phyloP scores from a whole-genome alignment of 2,888 invertebrate species.

The Petrophora chlorosata region DNA sequence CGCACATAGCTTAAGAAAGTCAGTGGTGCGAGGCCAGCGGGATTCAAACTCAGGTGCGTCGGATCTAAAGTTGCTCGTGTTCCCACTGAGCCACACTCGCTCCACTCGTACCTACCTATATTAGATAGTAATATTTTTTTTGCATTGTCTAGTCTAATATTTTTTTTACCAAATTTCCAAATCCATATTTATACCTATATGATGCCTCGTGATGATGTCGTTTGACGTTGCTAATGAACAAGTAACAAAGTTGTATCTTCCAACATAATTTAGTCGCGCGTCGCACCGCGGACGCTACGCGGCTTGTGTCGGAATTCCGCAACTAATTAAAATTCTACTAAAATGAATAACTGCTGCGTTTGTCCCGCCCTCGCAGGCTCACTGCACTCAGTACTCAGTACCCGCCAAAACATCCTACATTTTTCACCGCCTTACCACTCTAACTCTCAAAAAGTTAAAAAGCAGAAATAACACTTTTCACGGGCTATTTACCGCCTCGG shows the following conservation, averaged over 20 bases:
- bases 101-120: too few species aligned
- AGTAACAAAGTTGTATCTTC: slow-evolving; percentile 37
- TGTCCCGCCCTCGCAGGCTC: slow-evolving; percentile 37
- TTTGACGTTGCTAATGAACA: slow-evolving; percentile 21
- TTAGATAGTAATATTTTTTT: too few species aligned
- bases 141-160: too few species aligned
- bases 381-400: slow-evolving; percentile 40
- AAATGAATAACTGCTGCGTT: slow-evolving; percentile 73
- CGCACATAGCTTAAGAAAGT: too few species aligned
- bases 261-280: slow-evolving; percentile 45
- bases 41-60: too few species aligned
- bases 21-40: too few species aligned
- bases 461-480: slow-evolving; percentile 32
- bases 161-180: too few species aligned
- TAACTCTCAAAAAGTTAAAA: slow-evolving; percentile 21
- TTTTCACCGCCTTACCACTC: slow-evolving; percentile 27
- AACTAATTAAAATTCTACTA: slow-evolving; percentile 78
- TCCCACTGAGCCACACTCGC: too few species aligned
- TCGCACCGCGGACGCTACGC: slow-evolving; percentile 44
- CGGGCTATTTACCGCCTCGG: slow-evolving; percentile 44
- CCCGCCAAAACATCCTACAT: slow-evolving; percentile 43
- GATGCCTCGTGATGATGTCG: slow-evolving; percentile 8
- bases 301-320: slow-evolving; percentile 64
- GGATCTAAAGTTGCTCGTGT: too few species aligned
- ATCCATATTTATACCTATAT: neutral